Evolutionary conservation across 37 sponge, comb jelly and placozoan genomes (phyloP).

Genomic region (Halichondria panicea): DNA sequence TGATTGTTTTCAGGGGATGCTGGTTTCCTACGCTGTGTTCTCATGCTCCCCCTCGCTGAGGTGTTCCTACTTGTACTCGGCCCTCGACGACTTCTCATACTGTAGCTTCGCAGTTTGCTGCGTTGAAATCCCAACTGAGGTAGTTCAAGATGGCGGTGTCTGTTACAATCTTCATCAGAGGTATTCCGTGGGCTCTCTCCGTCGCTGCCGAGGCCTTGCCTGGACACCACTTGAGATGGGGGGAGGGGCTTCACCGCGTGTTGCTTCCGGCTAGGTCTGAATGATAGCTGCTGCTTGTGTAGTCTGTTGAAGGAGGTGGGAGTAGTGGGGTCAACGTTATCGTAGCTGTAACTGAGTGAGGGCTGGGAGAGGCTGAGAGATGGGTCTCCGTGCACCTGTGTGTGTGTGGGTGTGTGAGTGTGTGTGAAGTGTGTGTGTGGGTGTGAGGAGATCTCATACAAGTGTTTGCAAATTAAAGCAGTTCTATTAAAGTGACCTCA

Average conservation of each 20-base stretch:
- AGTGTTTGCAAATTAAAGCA: not conserved
- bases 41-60: not conserved
- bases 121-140: slow-evolving; percentile 45
- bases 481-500: not conserved
- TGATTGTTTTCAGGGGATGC: not conserved
- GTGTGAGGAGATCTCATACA: not conserved
- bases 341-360: not conserved
- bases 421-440: not conserved
- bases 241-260: not conserved
- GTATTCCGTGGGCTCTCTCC: slow-evolving; percentile 27
- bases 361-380: slow-evolving; percentile 28
- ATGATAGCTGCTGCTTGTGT: slow-evolving; percentile 56
- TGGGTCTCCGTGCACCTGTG: slow-evolving; percentile 7
- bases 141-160: not conserved
- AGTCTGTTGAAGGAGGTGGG: slow-evolving; percentile 33
- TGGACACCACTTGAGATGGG: not conserved
- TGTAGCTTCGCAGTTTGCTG: slow-evolving; percentile 54
- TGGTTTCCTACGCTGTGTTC: not conserved
- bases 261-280: slow-evolving; percentile 18
- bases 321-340: not conserved
- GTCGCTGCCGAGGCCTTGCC: slow-evolving; percentile 28
- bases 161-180: slow-evolving; percentile 28
- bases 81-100: slow-evolving; percentile 32
- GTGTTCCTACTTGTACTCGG: not conserved
- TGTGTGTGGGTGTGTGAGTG: not conserved